A percentile compares a stretch with the other conserved stretches of the same genome.
These are phyloP conservation scores for Brachymystax lenok DNA, from an alignment of 2,797 vertebrate species.

Conservation along the genomic window DNA sequence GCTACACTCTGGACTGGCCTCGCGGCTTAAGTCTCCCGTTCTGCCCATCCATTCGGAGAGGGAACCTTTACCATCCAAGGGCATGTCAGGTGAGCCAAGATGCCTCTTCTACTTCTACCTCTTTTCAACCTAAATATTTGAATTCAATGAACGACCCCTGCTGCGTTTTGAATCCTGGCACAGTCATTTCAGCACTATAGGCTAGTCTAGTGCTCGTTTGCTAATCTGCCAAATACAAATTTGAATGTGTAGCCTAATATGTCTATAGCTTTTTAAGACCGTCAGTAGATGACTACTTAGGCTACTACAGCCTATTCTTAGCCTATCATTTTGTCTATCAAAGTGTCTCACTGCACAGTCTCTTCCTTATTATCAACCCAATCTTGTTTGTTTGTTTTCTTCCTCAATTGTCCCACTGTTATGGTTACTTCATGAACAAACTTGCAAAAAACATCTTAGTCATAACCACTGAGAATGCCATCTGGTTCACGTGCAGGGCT, in stretches of 20 bases:
- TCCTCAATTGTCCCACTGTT: constrained; percentile 4
- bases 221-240: too few species aligned
- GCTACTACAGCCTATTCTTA: too few species aligned
- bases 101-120: not conserved
- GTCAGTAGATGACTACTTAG: too few species aligned
- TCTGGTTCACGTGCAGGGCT: constrained; percentile 61
- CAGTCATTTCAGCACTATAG: not conserved
- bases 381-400: constrained; percentile 11
- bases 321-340: too few species aligned
- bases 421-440: constrained; percentile 42
- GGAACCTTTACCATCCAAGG: constrained; percentile 84
- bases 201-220: too few species aligned
- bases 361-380: not conserved
- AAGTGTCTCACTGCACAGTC: not conserved
- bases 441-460: constrained; percentile 59
- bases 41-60: constrained; percentile 92
- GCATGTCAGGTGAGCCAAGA: constrained; percentile 79
- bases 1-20: constrained; percentile 65
- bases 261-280: too few species aligned
- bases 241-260: too few species aligned
- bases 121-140: not conserved
- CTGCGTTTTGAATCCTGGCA: not conserved
- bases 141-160: not conserved
- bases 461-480: constrained; percentile 59
- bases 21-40: constrained; percentile 78